A percentile compares a stretch with the other conserved stretches of the same genome.
phyloP scores from a whole-genome alignment of 2,797 vertebrate species.

The Pangasius sanitwongsei region DNA sequence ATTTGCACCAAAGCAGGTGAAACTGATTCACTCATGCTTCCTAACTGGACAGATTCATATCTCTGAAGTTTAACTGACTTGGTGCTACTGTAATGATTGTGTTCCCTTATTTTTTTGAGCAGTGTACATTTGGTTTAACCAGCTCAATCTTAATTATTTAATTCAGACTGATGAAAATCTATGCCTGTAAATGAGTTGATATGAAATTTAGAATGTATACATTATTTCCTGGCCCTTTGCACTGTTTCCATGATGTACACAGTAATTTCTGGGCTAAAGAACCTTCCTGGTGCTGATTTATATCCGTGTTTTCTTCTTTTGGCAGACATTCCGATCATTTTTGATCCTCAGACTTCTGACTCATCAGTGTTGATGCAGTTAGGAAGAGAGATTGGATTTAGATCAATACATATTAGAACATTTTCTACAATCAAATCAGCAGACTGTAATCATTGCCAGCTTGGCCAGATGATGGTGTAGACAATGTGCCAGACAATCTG shows the following conservation, averaged over 20 bases:
- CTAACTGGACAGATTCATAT: no score
- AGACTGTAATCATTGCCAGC: not conserved
- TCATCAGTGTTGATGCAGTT: conserved; percentile 24
- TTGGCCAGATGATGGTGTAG: not conserved
- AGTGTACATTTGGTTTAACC: not conserved
- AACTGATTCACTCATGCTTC: no score
- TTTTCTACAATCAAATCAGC: conserved; percentile 8
- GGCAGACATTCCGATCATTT: not conserved
- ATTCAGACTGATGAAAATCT: not conserved
- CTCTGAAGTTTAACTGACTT: no score
- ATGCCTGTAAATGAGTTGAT: no score
- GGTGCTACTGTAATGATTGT: no score
- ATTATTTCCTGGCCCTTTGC: not conserved
- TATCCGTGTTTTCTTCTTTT: not conserved
- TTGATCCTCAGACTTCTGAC: not conserved
- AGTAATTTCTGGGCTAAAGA: not conserved
- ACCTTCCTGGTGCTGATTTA: not conserved
- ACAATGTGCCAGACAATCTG: conserved; percentile 10
- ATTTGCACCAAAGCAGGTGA: no score
- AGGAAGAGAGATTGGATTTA: conserved; percentile 21
- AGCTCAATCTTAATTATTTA: not conserved
- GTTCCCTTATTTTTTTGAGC: no score
- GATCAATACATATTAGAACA: conserved; percentile 4
- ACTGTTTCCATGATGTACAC: not conserved
- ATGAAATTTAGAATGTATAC: not conserved